These are phyloP conservation scores for Antheraea yamamai DNA, from an alignment of 2,888 invertebrate genomes.

Conservation along the genomic window DNA sequence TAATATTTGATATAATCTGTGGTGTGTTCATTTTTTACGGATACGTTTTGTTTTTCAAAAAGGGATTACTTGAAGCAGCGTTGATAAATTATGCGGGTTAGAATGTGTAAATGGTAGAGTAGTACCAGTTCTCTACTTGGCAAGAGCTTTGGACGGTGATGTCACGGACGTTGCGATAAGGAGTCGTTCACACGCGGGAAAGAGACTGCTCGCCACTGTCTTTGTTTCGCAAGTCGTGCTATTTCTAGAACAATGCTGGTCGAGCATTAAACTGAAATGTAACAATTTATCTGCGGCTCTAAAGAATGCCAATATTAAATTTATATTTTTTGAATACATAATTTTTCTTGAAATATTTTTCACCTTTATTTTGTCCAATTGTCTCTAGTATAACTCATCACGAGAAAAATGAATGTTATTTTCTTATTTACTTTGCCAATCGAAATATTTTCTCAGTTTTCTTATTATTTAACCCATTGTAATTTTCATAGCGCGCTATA, in stretches of 20 bases:
- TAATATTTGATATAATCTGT: no score
- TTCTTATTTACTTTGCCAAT: no score
- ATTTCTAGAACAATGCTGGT: conserved; percentile 67
- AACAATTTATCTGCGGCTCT: conserved; percentile 6
- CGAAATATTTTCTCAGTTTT: no score
- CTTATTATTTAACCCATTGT: no score
- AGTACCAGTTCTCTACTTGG: conserved; percentile 54
- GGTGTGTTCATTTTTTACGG: no score
- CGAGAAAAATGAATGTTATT: no score
- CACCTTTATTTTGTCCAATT: not conserved
- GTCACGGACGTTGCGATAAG: conserved; percentile 67
- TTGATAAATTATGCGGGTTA: not conserved
- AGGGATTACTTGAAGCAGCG: no score
- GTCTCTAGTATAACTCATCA: not conserved
- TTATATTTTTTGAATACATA: not conserved
- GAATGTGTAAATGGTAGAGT: conserved; percentile 31
- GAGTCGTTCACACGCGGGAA: conserved; percentile 70
- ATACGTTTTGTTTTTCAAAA: no score
- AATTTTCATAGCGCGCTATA: no score
- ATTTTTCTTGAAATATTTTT: not conserved
- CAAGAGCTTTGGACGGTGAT: conserved; percentile 56
- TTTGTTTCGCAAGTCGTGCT: conserved; percentile 36
- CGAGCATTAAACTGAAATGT: conserved; percentile 48
- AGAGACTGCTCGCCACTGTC: conserved; percentile 48
- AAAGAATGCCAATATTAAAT: not conserved